A percentile compares a stretch with the other conserved stretches of the same genome.
phyloP scores from a whole-genome alignment of 2,113 vertebrate genomes.

The Lamprologus lemairii region DNA sequence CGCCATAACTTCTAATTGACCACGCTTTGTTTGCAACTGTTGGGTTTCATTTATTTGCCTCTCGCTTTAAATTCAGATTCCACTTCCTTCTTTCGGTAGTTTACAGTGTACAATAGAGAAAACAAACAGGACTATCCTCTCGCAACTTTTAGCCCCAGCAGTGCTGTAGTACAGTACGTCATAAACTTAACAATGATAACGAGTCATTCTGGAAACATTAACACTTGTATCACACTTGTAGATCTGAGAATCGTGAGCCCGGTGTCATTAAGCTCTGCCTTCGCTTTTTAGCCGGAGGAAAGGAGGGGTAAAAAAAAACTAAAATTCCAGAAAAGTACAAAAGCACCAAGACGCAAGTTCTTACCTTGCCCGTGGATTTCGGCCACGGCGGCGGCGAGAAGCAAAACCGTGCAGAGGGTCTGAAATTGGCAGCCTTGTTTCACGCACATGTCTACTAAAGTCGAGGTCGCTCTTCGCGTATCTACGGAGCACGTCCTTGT shows the following conservation, averaged over 20 bases:
- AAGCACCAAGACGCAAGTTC: constrained; percentile 25
- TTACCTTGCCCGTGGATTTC: constrained; percentile 63
- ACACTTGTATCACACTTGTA: constrained; percentile 25
- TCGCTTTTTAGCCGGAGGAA: not conserved
- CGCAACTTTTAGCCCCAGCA: not conserved
- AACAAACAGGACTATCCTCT: not conserved
- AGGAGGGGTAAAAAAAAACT: not conserved
- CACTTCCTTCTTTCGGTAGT: not conserved
- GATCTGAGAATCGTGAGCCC: constrained; percentile 3
- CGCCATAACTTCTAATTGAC: constrained; percentile 7
- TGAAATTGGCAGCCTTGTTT: constrained; percentile 29
- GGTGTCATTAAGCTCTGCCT: not conserved
- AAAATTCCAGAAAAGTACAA: constrained; percentile 27
- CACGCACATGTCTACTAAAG: constrained; percentile 62
- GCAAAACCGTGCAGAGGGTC: constrained; percentile 39
- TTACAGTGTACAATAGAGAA: not conserved
- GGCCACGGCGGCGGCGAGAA: constrained; percentile 35
- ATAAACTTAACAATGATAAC: not conserved
- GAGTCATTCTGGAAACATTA: not conserved
- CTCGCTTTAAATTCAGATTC: not conserved
- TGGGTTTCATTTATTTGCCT: not conserved
- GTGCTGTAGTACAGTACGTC: not conserved
- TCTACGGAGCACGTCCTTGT: constrained; percentile 50
- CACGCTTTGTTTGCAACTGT: not conserved
- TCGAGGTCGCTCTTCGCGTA: constrained; percentile 36